Percentiles rank a stretch among this genome's conserved stretches.
Conservation (phyloP, 2,113 vertebrate genomes). For the Toxostoma redivivum region DNA sequence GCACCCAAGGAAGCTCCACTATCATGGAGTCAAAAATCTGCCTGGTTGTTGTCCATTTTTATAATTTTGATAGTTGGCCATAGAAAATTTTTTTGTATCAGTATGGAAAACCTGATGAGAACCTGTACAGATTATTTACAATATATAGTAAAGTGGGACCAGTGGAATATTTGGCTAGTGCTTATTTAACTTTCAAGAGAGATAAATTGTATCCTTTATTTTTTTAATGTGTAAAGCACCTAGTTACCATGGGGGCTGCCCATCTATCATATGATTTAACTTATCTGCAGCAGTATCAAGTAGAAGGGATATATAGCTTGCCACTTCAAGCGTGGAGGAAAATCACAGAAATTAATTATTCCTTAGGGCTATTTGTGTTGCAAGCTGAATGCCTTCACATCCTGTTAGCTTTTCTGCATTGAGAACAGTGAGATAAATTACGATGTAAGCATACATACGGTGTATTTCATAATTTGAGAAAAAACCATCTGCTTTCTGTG, state of each 20-base stretch:
- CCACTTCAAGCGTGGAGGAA: not conserved
- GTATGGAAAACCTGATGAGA: not conserved
- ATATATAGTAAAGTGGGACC: not conserved
- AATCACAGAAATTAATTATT: not conserved
- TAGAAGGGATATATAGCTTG: not conserved
- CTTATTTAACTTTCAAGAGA: not conserved
- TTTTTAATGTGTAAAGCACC: not conserved
- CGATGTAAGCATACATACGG: not conserved
- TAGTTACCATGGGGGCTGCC: not conserved
- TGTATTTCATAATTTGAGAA: not conserved
- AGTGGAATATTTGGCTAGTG: not conserved
- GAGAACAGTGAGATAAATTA: not conserved
- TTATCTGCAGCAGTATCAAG: not conserved
- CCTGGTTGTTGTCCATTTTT: not conserved
- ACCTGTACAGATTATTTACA: not conserved
- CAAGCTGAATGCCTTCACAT: not conserved
- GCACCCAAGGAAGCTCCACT: not conserved
- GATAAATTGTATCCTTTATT: not conserved
- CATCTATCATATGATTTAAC: not conserved
- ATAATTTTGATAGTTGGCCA: not conserved
- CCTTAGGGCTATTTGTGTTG: not conserved
- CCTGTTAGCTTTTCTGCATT: not conserved
- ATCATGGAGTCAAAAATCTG: not conserved
- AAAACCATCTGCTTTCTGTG: not conserved
- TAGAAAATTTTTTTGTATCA: not conserved